phyloP scores from a whole-genome alignment of 2,797 vertebrate species.

The Bucorvus abyssinicus region DNA sequence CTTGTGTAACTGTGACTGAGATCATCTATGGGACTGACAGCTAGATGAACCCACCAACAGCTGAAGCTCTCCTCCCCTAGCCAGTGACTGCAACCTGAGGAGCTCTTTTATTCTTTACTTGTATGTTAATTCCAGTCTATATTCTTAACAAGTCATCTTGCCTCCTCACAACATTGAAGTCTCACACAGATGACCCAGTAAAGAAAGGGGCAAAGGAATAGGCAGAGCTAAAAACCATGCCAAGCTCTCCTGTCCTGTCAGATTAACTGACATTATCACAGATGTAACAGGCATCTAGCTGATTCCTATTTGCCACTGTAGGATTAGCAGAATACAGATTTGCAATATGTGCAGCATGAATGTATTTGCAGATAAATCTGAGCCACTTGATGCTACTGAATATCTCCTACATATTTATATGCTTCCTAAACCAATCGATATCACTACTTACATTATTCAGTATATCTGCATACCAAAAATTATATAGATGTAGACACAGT shows the following conservation, averaged over 20 bases:
- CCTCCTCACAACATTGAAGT: neutral
- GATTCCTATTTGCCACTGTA: neutral
- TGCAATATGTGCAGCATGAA: neutral
- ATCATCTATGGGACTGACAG: neutral
- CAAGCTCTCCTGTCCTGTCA: neutral
- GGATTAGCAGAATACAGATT: neutral
- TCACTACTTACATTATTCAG: neutral
- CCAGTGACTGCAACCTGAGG: neutral
- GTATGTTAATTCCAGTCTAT: neutral
- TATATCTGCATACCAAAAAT: neutral
- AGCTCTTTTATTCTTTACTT: neutral
- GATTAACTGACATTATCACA: neutral
- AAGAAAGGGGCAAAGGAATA: neutral
- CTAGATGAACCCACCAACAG: neutral
- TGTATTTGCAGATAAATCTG: neutral
- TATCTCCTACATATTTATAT: slow-evolving; percentile 16
- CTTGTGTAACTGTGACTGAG: neutral
- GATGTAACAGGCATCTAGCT: neutral
- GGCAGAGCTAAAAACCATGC: neutral
- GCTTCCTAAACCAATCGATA: neutral
- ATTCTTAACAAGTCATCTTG: neutral
- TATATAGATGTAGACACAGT: neutral
- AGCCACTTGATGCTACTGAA: neutral
- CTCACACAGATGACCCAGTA: neutral
- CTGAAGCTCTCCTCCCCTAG: neutral